Percentiles rank a stretch among this genome's conserved stretches.
These are phyloP conservation scores for Lepidotrigona ventralis DNA, from an alignment of 1,140 invertebrate genomes.

Conservation along the genomic window DNA sequence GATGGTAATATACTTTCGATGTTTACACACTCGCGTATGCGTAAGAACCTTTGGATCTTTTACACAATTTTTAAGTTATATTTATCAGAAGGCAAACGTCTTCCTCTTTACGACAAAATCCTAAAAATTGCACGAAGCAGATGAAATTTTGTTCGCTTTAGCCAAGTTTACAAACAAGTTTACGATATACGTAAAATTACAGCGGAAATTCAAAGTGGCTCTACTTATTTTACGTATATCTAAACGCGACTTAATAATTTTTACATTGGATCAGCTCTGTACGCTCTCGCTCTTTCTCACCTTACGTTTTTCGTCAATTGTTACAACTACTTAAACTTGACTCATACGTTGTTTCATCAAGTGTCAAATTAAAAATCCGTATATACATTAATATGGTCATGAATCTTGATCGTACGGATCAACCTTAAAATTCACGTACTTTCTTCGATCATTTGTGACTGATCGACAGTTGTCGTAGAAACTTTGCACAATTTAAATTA, in stretches of 20 bases:
- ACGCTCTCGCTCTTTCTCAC: neutral
- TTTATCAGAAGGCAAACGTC: too few relatives aligned
- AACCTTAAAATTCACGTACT: neutral
- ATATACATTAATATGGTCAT: neutral
- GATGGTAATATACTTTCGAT: neutral
- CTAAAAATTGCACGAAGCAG: neutral
- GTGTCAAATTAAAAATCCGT: neutral
- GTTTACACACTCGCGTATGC: neutral
- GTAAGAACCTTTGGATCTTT: conserved; percentile 10
- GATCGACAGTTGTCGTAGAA: conserved; percentile 8
- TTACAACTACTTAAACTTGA: neutral
- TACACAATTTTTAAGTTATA: neutral
- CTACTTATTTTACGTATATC: neutral
- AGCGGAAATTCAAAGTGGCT: neutral
- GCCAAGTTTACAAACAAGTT: neutral
- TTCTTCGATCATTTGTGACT: neutral
- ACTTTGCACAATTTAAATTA: neutral
- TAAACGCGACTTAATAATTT: neutral
- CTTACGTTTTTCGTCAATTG: too few relatives aligned
- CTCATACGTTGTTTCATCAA: neutral
- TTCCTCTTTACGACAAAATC: neutral
- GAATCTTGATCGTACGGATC: too few relatives aligned
- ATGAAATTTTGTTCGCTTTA: neutral
- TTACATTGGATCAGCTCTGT: too few relatives aligned
- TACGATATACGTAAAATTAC: neutral